Conservation (phyloP, 1,140 invertebrate species). For the Lepidotrigona ventralis region DNA sequence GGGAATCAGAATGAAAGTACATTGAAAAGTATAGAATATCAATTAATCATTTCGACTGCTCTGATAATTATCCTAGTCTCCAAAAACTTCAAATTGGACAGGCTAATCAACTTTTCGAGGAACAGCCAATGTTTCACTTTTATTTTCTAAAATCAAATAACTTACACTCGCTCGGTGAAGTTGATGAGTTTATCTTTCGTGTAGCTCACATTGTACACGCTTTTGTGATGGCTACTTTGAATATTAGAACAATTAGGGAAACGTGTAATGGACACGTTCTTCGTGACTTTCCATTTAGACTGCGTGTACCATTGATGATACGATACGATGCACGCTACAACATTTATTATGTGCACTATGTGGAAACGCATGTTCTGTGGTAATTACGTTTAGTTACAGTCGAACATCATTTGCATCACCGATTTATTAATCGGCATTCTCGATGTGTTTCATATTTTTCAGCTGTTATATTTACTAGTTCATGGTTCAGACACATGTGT, state of each 20-base stretch:
- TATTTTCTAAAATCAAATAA: too few species aligned
- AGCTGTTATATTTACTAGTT: background rate
- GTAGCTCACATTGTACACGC: background rate
- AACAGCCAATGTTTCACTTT: too few species aligned
- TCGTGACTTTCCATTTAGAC: background rate
- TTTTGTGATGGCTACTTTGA: background rate
- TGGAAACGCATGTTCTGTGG: background rate
- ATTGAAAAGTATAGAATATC: too few species aligned
- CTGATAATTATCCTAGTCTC: too few species aligned
- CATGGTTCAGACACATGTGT: too few species aligned
- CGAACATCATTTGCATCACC: too few species aligned
- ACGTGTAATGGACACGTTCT: background rate
- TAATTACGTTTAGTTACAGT: background rate
- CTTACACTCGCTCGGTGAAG: too few species aligned
- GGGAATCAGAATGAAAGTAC: too few species aligned
- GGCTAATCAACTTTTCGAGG: too few species aligned
- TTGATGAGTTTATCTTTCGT: background rate
- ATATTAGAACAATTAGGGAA: background rate
- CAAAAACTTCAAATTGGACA: too few species aligned
- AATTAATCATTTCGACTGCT: too few species aligned
- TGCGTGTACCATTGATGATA: background rate
- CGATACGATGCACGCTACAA: background rate
- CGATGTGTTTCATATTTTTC: background rate
- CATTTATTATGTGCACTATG: background rate
- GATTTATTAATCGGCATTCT: background rate